Conservation (phyloP, 64 coral and sea anemone species). For the Hydrozoanthus tunicans region DNA sequence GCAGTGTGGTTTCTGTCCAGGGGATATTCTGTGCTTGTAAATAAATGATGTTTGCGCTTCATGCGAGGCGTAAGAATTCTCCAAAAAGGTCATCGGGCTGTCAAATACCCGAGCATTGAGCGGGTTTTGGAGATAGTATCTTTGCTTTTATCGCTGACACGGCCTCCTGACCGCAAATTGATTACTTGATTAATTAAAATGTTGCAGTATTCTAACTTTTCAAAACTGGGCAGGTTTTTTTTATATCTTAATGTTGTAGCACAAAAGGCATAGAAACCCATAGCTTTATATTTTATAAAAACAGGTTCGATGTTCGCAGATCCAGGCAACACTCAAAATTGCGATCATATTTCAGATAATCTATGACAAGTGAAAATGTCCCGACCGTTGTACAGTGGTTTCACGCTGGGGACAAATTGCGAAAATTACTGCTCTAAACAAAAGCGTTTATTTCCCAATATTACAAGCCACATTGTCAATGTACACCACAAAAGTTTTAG, state of each 20-base stretch:
- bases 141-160: neutral
- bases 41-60: constrained; percentile 13
- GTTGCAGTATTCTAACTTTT: constrained; percentile 12
- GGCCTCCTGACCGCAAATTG: constrained; percentile 45
- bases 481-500: neutral
- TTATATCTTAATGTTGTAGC: neutral
- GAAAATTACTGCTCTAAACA: constrained; percentile 15
- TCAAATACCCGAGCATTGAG: neutral
- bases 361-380: constrained; percentile 27
- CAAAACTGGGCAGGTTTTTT: neutral
- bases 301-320: neutral
- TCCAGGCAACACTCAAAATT: neutral
- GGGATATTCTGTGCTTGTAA: constrained; percentile 8
- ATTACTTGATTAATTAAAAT: constrained; percentile 48
- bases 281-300: neutral
- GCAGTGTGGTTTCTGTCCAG: constrained; percentile 18
- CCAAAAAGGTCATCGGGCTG: neutral
- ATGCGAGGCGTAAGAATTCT: neutral
- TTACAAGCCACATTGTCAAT: neutral
- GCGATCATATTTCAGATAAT: constrained; percentile 56
- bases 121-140: constrained; percentile 5
- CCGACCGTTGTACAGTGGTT: neutral
- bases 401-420: constrained; percentile 3
- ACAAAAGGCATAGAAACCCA: neutral
- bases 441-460: constrained; percentile 45